These are phyloP conservation scores for Brachypterus glaber DNA, from an alignment of 2,888 invertebrate species.

Conservation along the genomic window DNA sequence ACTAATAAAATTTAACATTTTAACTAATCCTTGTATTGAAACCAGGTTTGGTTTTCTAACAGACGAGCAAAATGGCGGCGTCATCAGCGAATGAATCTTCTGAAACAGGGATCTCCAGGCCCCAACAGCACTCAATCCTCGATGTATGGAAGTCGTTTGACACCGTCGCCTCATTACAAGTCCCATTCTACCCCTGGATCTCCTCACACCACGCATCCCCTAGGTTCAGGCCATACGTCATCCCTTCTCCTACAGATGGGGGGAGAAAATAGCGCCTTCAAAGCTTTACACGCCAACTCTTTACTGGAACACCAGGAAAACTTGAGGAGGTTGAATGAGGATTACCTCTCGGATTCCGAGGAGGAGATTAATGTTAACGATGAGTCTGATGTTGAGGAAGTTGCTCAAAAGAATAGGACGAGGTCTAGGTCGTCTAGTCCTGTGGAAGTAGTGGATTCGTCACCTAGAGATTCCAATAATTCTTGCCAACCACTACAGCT, in stretches of 20 bases:
- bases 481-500: slow-evolving; percentile 57
- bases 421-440: slow-evolving; percentile 45
- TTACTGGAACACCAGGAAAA: slow-evolving; percentile 49
- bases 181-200: slow-evolving; percentile 57
- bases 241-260: slow-evolving; percentile 56
- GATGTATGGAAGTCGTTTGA: slow-evolving; percentile 39
- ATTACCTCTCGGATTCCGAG: slow-evolving; percentile 55
- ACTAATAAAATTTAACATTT: too few relatives aligned
- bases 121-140: slow-evolving; percentile 33
- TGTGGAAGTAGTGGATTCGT: slow-evolving; percentile 39
- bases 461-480: slow-evolving; percentile 28
- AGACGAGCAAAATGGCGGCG: slow-evolving; percentile 98
- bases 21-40: slow-evolving; percentile 29
- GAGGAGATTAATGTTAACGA: slow-evolving; percentile 83
- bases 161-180: slow-evolving; percentile 51
- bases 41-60: slow-evolving; percentile 99
- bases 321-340: slow-evolving; percentile 42
- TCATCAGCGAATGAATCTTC: slow-evolving; percentile 89
- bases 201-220: slow-evolving; percentile 43
- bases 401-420: slow-evolving; percentile 32
- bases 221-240: slow-evolving; percentile 37
- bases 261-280: slow-evolving; percentile 84
- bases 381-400: slow-evolving; percentile 50
- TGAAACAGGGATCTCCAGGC: slow-evolving; percentile 60
- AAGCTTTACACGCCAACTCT: slow-evolving; percentile 59